Evolutionary conservation across 2,113 vertebrate species (phyloP), one percentile per base, ranked within the genome.

Genomic region (Microcebus ravelobensis): DNA sequence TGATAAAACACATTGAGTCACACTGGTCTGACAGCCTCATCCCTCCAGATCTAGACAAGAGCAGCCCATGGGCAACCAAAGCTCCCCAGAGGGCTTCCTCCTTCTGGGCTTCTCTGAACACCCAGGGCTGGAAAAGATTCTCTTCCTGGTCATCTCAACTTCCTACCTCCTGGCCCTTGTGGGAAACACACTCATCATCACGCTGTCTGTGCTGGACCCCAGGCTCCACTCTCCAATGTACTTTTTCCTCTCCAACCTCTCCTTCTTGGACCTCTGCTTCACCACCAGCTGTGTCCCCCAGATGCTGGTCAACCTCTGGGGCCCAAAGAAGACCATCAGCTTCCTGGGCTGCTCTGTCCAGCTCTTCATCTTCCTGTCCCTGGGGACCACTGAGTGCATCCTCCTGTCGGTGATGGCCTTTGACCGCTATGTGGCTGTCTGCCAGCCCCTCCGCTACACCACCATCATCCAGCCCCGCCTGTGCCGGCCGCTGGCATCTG

Each of bases 21-120:
- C 48, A 15, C 52, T 29, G 2, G 5, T 4, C 57, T 71, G 18
- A 65, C 57, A 71, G 29, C 21, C 17, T 80, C 45, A 25, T 12
- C 42, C 80, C 11, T 85, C 63, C 8, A 84, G 50, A 23, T 71
- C 23, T 15, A 3, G 2, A 84, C 27, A 68, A 9, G 8, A 39
- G 17, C 3, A 39, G 14, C 2, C 7, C 84, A 92, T 67, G 83
- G 25, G 8, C 91, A 97, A 90, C 74, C 83, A 90, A 25, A 95
- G 87, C 50, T 87, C 94, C 36, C 89, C 73, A 3, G 14, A 0
- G 0, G 90, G 63, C 42, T 93, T 96, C 81, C 3, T 93, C 23
- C 95, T 98, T 5, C 71, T 87, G 94, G 95, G 74, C 48, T 96
- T 96, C 94, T 95, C 84, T 48, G 90, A 83, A 74, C 23, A 90